Percentiles rank a stretch among this genome's conserved stretches.
Conservation (phyloP, 1,140 invertebrate genomes). For the Formica exsecta region DNA sequence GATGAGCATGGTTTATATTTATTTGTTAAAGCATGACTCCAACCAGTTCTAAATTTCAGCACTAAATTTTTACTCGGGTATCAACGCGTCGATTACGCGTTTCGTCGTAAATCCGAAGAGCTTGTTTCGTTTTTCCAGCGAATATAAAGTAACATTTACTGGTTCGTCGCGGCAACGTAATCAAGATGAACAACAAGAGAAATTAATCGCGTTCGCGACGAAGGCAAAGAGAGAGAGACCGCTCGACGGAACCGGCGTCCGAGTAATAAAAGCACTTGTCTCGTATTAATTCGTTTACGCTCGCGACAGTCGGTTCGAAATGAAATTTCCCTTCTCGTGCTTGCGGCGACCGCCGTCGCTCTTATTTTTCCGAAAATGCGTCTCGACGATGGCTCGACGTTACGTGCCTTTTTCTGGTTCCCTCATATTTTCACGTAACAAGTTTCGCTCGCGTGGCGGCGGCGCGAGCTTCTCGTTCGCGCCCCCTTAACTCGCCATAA, state of each 20-base stretch:
- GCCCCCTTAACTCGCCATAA: slow-evolving; percentile 66
- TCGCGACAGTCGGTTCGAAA: slow-evolving; percentile 42
- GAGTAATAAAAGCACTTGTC: slow-evolving; percentile 63
- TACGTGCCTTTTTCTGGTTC: not conserved
- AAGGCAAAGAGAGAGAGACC: not conserved
- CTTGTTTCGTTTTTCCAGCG: slow-evolving; percentile 2
- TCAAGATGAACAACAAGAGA: slow-evolving; percentile 55
- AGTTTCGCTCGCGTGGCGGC: slow-evolving; percentile 20
- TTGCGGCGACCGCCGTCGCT: slow-evolving; percentile 18
- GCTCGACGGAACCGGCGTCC: slow-evolving; percentile 33
- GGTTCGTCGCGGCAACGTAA: slow-evolving; percentile 28
- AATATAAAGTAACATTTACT: slow-evolving; percentile 49
- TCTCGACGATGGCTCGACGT: slow-evolving; percentile 24
- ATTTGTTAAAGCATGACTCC: not conserved
- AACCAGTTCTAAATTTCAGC: not conserved
- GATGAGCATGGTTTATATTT: not conserved
- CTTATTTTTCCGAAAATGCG: slow-evolving; percentile 53
- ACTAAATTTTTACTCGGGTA: not conserved
- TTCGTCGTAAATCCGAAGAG: slow-evolving; percentile 18
- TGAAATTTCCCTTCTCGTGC: slow-evolving; percentile 44
- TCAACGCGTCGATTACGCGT: slow-evolving; percentile 20
- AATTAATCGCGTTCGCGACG: slow-evolving; percentile 52
- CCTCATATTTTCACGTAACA: slow-evolving; percentile 51
- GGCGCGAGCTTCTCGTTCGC: slow-evolving; percentile 50
- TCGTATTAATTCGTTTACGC: slow-evolving; percentile 60